Percentiles rank a stretch among this genome's conserved stretches.
These are phyloP conservation scores for Anagyrus pseudococci DNA, from an alignment of 2,888 invertebrate species.

Conservation along the genomic window DNA sequence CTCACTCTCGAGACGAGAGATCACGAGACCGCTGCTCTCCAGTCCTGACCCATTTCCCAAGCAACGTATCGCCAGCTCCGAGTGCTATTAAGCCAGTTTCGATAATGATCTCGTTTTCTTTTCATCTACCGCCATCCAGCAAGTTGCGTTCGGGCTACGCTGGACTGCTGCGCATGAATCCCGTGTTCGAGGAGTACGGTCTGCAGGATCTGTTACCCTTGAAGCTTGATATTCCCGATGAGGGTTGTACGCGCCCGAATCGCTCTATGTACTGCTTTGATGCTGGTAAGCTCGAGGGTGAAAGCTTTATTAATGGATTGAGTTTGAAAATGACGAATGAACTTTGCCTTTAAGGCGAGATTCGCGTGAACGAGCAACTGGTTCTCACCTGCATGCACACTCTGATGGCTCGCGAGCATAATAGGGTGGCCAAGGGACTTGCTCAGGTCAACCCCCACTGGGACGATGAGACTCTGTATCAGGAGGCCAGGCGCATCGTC, in stretches of 20 bases:
- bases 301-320: not conserved
- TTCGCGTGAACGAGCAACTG: constrained; percentile 90
- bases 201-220: constrained; percentile 86
- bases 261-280: constrained; percentile 92
- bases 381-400: constrained; percentile 92
- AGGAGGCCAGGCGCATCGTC: constrained; percentile 83
- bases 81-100: no score
- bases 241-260: constrained; percentile 90
- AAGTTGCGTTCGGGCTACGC: constrained; percentile 83
- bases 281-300: constrained; percentile 70
- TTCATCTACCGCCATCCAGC: constrained; percentile 64
- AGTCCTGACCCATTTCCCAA: not conserved
- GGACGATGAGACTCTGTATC: constrained; percentile 92
- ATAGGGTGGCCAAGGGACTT: constrained; percentile 79
- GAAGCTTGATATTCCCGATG: constrained; percentile 88
- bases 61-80: no score
- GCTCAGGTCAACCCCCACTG: constrained; percentile 87
- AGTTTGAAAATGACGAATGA: not conserved
- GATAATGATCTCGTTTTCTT: no score
- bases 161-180: constrained; percentile 86
- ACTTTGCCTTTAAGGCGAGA: constrained; percentile 71
- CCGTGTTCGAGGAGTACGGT: constrained; percentile 85
- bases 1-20: not conserved
- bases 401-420: constrained; percentile 89
- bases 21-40: not conserved